phyloP scores from a whole-genome alignment of 2,113 vertebrate genomes.

The Poeciliopsis occidentalis region DNA sequence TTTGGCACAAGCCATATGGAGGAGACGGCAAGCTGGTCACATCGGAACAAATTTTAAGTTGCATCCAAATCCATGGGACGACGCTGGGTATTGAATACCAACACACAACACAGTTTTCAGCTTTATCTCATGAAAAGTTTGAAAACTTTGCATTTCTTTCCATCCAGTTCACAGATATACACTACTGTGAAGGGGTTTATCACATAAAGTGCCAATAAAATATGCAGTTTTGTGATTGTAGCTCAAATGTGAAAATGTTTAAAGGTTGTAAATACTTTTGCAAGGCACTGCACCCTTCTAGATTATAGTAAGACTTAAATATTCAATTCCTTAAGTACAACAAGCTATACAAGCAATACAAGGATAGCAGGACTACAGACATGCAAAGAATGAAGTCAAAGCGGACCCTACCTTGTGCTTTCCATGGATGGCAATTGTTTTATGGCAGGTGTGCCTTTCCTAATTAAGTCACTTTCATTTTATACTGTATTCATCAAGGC shows the following conservation, averaged over 20 bases:
- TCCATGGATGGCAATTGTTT: slow-evolving; percentile 71
- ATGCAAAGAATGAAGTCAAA: slow-evolving; percentile 55
- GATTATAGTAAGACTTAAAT: slow-evolving; percentile 3
- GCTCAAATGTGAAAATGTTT: not conserved
- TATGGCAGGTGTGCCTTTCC: slow-evolving; percentile 61
- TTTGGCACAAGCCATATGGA: no score
- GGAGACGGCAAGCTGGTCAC: no score
- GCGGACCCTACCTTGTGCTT: slow-evolving; percentile 46
- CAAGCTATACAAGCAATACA: slow-evolving; percentile 10
- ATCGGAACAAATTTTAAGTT: no score
- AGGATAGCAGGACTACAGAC: slow-evolving; percentile 8
- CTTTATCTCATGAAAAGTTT: not conserved
- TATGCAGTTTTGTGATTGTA: not conserved
- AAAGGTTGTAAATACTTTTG: not conserved
- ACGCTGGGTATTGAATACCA: not conserved
- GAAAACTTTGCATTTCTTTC: not conserved
- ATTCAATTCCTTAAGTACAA: not conserved
- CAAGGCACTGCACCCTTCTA: not conserved
- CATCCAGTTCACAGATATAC: not conserved
- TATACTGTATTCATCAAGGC: slow-evolving; percentile 64
- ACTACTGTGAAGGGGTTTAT: not conserved
- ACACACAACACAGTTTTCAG: not conserved
- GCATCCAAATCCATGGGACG: no score
- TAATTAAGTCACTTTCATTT: slow-evolving; percentile 74
- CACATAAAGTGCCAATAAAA: not conserved